These are phyloP conservation scores for Pristionchus maxplancki DNA, from an alignment of 2,888 invertebrate species.

Conservation along the genomic window DNA sequence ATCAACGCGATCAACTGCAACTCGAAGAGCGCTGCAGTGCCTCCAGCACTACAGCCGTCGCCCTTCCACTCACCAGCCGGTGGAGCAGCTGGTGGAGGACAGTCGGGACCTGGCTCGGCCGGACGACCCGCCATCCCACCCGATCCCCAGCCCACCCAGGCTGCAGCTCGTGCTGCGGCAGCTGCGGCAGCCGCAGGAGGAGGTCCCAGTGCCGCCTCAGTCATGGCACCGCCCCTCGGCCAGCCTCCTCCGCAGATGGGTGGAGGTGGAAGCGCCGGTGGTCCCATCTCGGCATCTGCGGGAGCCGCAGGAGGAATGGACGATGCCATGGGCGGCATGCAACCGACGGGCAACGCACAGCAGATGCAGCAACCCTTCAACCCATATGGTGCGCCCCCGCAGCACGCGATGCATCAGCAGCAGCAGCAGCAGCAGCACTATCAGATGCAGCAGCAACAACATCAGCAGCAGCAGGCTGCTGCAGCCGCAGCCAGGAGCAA, in stretches of 20 bases:
- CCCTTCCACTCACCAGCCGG: constrained; percentile 53
- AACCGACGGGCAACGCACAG: background rate
- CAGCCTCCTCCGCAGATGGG: constrained; percentile 68
- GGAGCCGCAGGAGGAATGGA: constrained; percentile 3
- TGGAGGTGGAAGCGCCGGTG: background rate
- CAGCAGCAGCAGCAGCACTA: constrained; percentile 15
- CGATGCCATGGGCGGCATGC: constrained; percentile 16
- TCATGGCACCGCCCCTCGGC: constrained; percentile 61
- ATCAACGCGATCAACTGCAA: constrained; percentile 77
- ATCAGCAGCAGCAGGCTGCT: constrained; percentile 49
- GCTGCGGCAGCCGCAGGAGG: background rate
- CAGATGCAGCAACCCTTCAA: constrained; percentile 54
- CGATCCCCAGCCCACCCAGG: constrained; percentile 69
- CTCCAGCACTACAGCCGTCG: constrained; percentile 70
- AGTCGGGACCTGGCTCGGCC: constrained; percentile 27
- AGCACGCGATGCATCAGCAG: constrained; percentile 40
- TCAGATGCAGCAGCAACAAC: constrained; percentile 13
- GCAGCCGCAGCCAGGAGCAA: background rate
- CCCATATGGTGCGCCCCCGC: constrained; percentile 45
- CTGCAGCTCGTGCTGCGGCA: constrained; percentile 3
- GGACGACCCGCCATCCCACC: constrained; percentile 62
- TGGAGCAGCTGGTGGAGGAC: background rate
- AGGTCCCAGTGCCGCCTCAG: constrained; percentile 48
- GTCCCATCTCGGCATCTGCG: background rate
- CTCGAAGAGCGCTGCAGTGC: constrained; percentile 73